A percentile compares a stretch with the other conserved stretches of the same genome.
Conservation (phyloP, 2,797 vertebrate species). For the Ceryle rudis region DNA sequence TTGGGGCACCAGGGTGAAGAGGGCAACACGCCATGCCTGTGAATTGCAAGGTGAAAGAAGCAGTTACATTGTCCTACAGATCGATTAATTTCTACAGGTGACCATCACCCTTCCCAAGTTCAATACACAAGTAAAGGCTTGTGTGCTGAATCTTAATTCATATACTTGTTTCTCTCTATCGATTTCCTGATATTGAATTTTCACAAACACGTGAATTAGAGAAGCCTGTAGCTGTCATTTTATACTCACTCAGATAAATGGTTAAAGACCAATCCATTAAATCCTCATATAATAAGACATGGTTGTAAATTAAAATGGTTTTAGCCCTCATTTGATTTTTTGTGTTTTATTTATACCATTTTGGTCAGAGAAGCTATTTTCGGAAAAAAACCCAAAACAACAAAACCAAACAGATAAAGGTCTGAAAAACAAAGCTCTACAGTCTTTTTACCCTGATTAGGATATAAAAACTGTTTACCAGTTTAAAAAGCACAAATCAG, state of each 20-base stretch:
- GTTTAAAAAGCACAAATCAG: not conserved
- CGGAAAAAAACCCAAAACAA: not conserved
- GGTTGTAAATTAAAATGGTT: not conserved
- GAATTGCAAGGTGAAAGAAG: not conserved
- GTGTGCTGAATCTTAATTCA: slow-evolving; percentile 29
- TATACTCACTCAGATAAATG: not conserved
- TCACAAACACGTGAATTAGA: slow-evolving; percentile 2
- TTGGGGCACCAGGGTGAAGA: not conserved
- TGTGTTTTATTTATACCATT: not conserved
- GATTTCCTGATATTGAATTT: slow-evolving; percentile 43
- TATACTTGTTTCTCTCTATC: not conserved
- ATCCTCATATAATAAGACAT: not conserved
- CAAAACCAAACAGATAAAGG: not conserved
- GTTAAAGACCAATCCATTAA: slow-evolving; percentile 20
- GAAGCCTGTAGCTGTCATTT: not conserved
- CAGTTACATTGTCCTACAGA: not conserved
- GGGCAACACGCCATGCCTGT: accelerated
- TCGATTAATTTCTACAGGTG: slow-evolving; percentile 3
- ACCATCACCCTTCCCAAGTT: not conserved
- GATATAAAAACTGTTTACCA: not conserved
- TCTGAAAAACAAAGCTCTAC: not conserved
- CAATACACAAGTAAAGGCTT: not conserved
- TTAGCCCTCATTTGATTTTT: not conserved
- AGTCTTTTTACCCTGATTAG: not conserved
- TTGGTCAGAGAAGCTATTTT: not conserved